phyloP scores from a whole-genome alignment of 2,888 invertebrate species.

The Aplocera efformata region DNA sequence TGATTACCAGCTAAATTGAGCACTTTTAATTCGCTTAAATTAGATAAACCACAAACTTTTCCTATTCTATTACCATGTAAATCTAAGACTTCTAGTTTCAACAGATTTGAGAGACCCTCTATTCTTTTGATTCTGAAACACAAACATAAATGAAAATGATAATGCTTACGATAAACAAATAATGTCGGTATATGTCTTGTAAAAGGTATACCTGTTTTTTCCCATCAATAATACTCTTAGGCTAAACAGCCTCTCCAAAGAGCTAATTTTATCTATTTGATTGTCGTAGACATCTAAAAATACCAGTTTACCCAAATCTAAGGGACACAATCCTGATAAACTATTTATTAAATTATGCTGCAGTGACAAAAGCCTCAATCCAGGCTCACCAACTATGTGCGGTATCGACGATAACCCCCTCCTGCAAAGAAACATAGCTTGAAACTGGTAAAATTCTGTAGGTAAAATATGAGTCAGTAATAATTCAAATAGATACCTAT shows the following conservation, averaged over 20 bases:
- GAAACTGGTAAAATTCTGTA: no score
- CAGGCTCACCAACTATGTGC: slow-evolving; percentile 89
- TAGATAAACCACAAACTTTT: slow-evolving; percentile 85
- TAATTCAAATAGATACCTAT: no score
- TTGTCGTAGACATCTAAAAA: slow-evolving; percentile 97
- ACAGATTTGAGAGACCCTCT: slow-evolving; percentile 85
- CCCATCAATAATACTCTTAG: slow-evolving; percentile 93
- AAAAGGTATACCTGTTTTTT: slow-evolving; percentile 87
- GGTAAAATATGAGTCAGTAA: neutral
- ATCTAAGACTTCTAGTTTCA: slow-evolving; percentile 93
- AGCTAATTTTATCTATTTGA: slow-evolving; percentile 92
- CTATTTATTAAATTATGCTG: slow-evolving; percentile 94
- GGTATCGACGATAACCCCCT: slow-evolving; percentile 92
- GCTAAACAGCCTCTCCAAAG: slow-evolving; percentile 87
- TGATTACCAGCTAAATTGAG: slow-evolving; percentile 96
- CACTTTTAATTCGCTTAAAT: slow-evolving; percentile 89
- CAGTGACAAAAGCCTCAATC: slow-evolving; percentile 90
- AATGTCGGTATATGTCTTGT: neutral
- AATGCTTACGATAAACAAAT: no score
- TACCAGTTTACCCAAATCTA: slow-evolving; percentile 87
- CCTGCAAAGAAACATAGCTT: slow-evolving; percentile 48
- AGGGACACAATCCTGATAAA: slow-evolving; percentile 81
- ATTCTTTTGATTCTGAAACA: slow-evolving; percentile 86
- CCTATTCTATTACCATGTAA: slow-evolving; percentile 95
- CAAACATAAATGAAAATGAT: no score